These are phyloP conservation scores for Bombus polaris DNA, from an alignment of 1,140 invertebrate genomes.

Conservation along the genomic window DNA sequence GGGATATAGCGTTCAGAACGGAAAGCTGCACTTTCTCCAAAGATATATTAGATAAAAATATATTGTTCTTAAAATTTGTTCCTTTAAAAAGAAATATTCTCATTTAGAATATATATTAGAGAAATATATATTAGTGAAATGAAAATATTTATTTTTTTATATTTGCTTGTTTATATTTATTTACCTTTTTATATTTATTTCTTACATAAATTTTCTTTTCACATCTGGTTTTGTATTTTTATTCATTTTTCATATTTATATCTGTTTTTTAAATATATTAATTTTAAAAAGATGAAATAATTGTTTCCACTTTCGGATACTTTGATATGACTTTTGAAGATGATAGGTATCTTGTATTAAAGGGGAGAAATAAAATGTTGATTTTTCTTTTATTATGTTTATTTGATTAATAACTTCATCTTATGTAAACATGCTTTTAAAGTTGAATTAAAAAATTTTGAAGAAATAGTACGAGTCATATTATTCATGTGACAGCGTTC, in stretches of 20 bases:
- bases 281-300: no score
- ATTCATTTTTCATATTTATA: no score
- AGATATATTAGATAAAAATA: background rate
- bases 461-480: no score
- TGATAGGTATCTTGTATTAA: background rate
- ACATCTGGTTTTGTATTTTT: background rate
- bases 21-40: background rate
- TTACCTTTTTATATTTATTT: background rate
- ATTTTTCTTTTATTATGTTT: no score
- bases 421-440: no score
- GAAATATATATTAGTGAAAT: background rate
- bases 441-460: background rate
- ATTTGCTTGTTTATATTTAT: background rate
- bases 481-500: background rate
- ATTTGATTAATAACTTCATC: no score
- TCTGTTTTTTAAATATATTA: no score
- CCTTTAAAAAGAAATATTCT: background rate
- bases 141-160: background rate
- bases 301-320: no score
- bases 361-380: background rate
- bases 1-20: background rate
- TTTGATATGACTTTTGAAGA: background rate
- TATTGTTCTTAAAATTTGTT: background rate
- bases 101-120: background rate
- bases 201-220: no score